phyloP scores from a whole-genome alignment of 2,797 vertebrate genomes.

The Hyperoplus immaculatus region DNA sequence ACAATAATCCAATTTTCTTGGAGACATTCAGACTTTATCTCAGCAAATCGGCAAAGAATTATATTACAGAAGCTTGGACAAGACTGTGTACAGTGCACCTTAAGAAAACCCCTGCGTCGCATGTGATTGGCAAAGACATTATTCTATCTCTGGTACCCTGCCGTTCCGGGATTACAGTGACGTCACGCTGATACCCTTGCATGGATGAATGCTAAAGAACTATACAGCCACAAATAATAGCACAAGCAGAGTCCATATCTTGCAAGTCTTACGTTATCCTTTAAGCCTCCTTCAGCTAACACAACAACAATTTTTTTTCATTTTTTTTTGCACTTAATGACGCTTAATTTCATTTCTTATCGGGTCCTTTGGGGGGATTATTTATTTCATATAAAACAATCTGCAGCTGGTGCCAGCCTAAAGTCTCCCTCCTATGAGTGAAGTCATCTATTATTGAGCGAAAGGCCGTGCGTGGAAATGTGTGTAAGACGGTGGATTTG shows the following conservation, averaged over 20 bases:
- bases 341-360: constrained; percentile 88
- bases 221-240: constrained; percentile 95
- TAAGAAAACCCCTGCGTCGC: constrained; percentile 84
- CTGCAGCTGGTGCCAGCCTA: constrained; percentile 86
- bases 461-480: constrained; percentile 92
- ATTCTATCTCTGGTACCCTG: constrained; percentile 88
- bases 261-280: constrained; percentile 92
- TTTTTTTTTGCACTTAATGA: constrained; percentile 83
- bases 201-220: constrained; percentile 93
- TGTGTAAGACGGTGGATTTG: constrained; percentile 90
- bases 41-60: constrained; percentile 53
- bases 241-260: constrained; percentile 92
- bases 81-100: constrained; percentile 82
- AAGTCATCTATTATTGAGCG: constrained; percentile 94
- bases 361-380: constrained; percentile 87
- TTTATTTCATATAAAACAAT: constrained; percentile 89
- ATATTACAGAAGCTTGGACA: constrained; percentile 71
- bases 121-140: constrained; percentile 91
- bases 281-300: constrained; percentile 90
- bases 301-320: constrained; percentile 85
- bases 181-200: constrained; percentile 95
- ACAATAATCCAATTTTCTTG: constrained; percentile 24
- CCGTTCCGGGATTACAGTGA: constrained; percentile 95
- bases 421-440: constrained; percentile 89
- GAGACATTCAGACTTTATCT: constrained; percentile 22